These are phyloP conservation scores for Oostethus manadensis DNA, from an alignment of 2,113 vertebrate genomes.

Conservation along the genomic window DNA sequence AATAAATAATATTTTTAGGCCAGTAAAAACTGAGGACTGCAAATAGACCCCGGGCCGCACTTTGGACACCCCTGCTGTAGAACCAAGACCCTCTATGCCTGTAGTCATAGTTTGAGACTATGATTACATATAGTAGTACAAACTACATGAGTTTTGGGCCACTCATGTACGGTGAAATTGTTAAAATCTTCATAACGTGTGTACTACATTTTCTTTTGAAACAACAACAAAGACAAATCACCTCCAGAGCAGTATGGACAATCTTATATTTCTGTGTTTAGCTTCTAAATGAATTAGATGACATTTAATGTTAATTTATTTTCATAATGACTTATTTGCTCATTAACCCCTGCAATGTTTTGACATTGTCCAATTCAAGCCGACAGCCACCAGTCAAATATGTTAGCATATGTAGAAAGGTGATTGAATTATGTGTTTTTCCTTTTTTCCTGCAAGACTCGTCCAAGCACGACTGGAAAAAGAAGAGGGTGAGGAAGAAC, in stretches of 20 bases:
- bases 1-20: too few species aligned
- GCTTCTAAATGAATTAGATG: not conserved
- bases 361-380: slow-evolving; percentile 7
- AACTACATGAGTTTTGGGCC: too few species aligned
- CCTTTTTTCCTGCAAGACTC: slow-evolving; percentile 67
- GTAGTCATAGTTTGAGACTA: too few species aligned
- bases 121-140: too few species aligned
- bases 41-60: too few species aligned
- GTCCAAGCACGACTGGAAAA: slow-evolving; percentile 86
- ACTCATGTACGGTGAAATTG: too few species aligned
- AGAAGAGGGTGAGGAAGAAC: slow-evolving; percentile 89
- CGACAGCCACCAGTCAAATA: slow-evolving; percentile 16
- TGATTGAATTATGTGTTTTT: slow-evolving; percentile 3
- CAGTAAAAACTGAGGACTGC: too few species aligned
- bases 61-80: too few species aligned
- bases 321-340: slow-evolving; percentile 9
- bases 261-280: slow-evolving; percentile 32
- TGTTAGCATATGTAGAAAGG: not conserved
- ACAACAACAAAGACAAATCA: not conserved
- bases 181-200: too few species aligned
- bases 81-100: too few species aligned
- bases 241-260: slow-evolving; percentile 26
- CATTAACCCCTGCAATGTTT: slow-evolving; percentile 1
- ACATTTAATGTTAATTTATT: slow-evolving; percentile 22
- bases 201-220: too few species aligned